Evolutionary conservation across 2,888 invertebrate genomes (phyloP).

Genomic region (Thumatha senex): DNA sequence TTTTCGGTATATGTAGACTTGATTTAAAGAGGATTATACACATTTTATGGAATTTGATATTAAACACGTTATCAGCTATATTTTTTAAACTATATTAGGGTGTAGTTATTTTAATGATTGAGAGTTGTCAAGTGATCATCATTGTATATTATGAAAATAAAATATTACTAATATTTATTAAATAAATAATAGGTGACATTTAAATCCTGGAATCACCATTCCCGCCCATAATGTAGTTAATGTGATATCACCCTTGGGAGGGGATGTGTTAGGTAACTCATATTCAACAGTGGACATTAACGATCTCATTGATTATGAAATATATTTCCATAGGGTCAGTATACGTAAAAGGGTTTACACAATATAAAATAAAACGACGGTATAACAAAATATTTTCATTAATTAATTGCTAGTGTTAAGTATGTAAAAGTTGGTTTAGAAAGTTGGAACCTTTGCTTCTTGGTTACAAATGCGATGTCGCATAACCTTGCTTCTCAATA

Average conservation of each 20-base stretch:
- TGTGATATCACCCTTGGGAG: slow-evolving; percentile 6
- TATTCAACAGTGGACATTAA: slow-evolving; percentile 10
- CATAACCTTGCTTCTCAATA: no score
- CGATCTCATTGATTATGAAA: slow-evolving; percentile 12
- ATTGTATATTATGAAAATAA: no score
- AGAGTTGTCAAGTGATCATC: no score
- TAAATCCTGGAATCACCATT: slow-evolving; percentile 2
- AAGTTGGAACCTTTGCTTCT: no score
- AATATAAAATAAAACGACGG: neutral
- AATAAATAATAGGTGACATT: neutral
- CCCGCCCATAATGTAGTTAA: slow-evolving; percentile 10
- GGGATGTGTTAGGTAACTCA: slow-evolving; percentile 2
- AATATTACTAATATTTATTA: neutral
- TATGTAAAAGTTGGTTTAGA: no score
- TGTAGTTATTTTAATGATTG: no score
- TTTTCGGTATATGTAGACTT: slow-evolving; percentile 9
- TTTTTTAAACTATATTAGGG: no score
- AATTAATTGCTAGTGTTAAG: no score
- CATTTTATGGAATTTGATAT: no score
- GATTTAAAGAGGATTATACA: neutral
- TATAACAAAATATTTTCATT: no score
- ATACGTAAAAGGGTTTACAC: slow-evolving; percentile 7
- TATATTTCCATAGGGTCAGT: slow-evolving; percentile 13
- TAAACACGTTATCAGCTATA: no score
- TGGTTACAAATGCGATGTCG: no score